Base-by-base conservation (phyloP, 1,140 invertebrate genomes). In the Choristoneura fumiferana region DNA sequence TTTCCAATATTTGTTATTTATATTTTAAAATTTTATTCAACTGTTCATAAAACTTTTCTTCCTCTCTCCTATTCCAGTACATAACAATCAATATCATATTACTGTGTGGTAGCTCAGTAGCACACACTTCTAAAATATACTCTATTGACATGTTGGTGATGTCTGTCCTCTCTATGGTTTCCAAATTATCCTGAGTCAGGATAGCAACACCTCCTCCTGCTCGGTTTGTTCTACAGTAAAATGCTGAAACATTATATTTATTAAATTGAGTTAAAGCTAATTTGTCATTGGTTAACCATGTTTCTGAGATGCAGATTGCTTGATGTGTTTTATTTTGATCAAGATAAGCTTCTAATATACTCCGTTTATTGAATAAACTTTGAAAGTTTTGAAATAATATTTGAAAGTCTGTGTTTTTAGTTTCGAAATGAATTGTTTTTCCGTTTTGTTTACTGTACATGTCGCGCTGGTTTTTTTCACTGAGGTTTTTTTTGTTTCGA, bases 21-120 rank as follows among this genome's bases (percentile, higher is more conserved):
- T 0, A 6, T 13, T 37, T 35, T 13, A 54, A 29, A 15, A 54
- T 10, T 14, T 15, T 54, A 13, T 35, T 4, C 14, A 54, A 14
- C 8, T 12, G 12, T 1, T 5, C 1, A 54, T 36, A 34, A 18
- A 54, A 54, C 36, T 36, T 36, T 39, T 40, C 17, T 4, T n/a
- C 8, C 10, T 29, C 38, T 56, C 54, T 56, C 12, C 54, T 56
- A 22, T 56, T 34, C 54, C 54, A 56, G 33, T 56, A 56, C 12
- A 56, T 14, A n/a, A 15, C 35, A 29, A 56, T 40, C 10, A 56
- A 2, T 9, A 56, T 12, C 17, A 40, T 4, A 33, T 56, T 56
- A n/a, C 8, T 12, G 29, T 39, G 39, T 4, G 54, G 37, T 12
- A 56, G 10, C 12, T 56, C 36, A 56, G 40, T 39, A n/a, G 37